Conservation (phyloP, 2,888 invertebrate genomes). For the Drosophila histrio region DNA sequence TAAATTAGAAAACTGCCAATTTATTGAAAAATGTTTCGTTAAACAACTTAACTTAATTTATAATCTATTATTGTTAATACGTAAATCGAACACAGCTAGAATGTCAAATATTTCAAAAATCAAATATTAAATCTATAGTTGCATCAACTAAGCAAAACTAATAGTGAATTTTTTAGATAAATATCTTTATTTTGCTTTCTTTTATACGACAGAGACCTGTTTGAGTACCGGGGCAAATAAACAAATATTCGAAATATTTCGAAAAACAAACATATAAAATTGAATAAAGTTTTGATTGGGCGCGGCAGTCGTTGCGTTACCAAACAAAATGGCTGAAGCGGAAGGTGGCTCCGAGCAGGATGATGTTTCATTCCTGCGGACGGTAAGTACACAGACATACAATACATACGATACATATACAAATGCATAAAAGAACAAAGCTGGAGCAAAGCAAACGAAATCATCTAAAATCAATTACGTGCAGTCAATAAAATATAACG, state of each 20-base stretch:
- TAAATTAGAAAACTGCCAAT: not conserved
- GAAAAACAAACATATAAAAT: constrained; percentile 27
- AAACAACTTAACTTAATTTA: not conserved
- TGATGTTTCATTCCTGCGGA: constrained; percentile 99
- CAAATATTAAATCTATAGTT: too few species aligned
- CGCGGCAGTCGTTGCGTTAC: constrained; percentile 74
- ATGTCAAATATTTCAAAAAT: not conserved
- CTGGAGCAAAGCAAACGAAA: constrained; percentile 33
- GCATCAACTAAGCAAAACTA: not conserved
- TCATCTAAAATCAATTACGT: constrained; percentile 81
- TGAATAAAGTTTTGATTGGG: constrained; percentile 46
- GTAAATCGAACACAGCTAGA: too few species aligned
- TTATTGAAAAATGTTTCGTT: not conserved
- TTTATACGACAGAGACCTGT: constrained; percentile 36
- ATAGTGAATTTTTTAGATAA: not conserved
- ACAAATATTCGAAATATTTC: constrained; percentile 53
- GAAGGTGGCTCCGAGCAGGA: constrained; percentile 99
- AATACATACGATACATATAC: not conserved
- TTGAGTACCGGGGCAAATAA: constrained; percentile 46
- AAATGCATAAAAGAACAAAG: constrained; percentile 6
- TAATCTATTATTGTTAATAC: not conserved
- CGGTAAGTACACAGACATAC: constrained; percentile 89
- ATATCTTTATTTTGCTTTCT: not conserved
- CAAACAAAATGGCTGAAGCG: constrained; percentile 91
- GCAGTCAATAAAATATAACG: constrained; percentile 79